A percentile compares a stretch with the other conserved stretches of the same genome.
These are phyloP conservation scores for Colletes latitarsis DNA, from an alignment of 1,140 invertebrate species.

Conservation along the genomic window DNA sequence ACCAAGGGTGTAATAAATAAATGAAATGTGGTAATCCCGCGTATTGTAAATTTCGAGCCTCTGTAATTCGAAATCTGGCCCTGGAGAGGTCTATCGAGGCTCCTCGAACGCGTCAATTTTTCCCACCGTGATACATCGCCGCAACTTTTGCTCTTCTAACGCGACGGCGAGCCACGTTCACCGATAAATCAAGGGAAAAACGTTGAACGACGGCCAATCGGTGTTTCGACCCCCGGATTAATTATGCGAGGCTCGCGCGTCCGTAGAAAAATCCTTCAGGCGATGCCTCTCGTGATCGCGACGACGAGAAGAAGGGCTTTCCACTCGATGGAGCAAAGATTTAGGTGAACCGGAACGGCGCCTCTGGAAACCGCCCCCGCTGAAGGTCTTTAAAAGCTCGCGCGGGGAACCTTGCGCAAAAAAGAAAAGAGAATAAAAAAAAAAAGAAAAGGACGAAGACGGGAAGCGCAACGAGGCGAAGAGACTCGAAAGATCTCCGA, in stretches of 20 bases:
- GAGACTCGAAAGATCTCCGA: background rate
- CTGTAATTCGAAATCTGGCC: no score
- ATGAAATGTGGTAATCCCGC: no score
- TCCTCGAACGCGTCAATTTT: background rate
- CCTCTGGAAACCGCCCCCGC: constrained; percentile 39
- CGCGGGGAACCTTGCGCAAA: background rate
- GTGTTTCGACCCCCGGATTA: background rate
- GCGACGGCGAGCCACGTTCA: no score
- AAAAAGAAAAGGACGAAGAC: background rate
- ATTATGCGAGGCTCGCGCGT: constrained; percentile 11
- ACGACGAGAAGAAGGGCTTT: constrained; percentile 40
- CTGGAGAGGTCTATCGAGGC: no score
- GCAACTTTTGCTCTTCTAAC: background rate
- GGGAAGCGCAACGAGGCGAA: constrained; percentile 1
- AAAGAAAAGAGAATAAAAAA: constrained; percentile 2
- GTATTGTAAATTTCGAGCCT: no score
- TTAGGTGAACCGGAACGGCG: constrained; percentile 62
- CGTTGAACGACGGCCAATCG: background rate
- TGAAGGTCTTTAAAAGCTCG: constrained; percentile 68
- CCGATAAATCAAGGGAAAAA: constrained; percentile 3
- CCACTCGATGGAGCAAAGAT: constrained; percentile 65
- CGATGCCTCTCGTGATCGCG: background rate
- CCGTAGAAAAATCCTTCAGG: constrained; percentile 1
- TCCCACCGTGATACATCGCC: background rate
- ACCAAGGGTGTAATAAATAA: no score